Conservation (phyloP, 2,797 vertebrate genomes). For the Ptychadena robeensis region DNA sequence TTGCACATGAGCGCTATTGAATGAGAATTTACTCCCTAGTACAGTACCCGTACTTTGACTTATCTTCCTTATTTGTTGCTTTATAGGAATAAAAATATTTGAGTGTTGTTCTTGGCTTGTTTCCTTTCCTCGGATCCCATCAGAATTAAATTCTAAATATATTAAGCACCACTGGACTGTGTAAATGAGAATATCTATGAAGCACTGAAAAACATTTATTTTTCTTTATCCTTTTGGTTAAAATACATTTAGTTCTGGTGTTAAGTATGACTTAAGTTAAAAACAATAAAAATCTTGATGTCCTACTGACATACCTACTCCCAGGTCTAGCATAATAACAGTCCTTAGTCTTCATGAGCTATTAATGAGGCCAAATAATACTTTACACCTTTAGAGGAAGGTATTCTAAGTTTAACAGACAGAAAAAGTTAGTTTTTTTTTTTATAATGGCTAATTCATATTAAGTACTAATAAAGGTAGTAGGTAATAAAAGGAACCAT, state of each 20-base stretch:
- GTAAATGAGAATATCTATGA: too few species aligned
- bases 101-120: too few species aligned
- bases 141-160: too few species aligned
- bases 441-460: background rate
- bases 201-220: too few species aligned
- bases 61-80: too few species aligned
- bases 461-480: background rate
- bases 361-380: slow-evolving; percentile 39
- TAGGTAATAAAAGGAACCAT: background rate
- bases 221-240: background rate
- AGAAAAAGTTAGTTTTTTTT: slow-evolving; percentile 22
- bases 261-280: slow-evolving; percentile 4
- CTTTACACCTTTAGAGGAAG: background rate
- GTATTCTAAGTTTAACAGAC: slow-evolving; percentile 35
- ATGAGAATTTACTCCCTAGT: too few species aligned
- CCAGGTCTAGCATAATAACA: slow-evolving; percentile 37
- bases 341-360: slow-evolving; percentile 17
- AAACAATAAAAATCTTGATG: background rate
- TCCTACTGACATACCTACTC: slow-evolving; percentile 4
- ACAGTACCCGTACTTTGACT: too few species aligned
- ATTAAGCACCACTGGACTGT: too few species aligned
- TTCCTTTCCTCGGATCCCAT: too few species aligned
- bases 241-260: background rate
- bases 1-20: too few species aligned
- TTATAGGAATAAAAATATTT: too few species aligned